Percentiles rank a stretch among this genome's conserved stretches.
Conservation (phyloP, 1,140 invertebrate species). For the Galendromus occidentalis region DNA sequence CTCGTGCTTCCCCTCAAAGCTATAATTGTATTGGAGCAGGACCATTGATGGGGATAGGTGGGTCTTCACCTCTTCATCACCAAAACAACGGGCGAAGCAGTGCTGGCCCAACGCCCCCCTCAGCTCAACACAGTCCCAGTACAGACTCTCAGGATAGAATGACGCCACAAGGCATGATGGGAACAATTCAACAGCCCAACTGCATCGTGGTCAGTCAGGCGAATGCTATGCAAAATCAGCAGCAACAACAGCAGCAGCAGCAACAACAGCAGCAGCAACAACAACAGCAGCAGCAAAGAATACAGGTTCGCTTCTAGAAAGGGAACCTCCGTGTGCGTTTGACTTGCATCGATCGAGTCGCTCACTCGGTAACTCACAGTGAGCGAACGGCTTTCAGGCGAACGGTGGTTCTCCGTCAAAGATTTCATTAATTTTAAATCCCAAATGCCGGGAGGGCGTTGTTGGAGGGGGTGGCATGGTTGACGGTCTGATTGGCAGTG, state of each 20-base stretch:
- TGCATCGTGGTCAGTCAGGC: too few relatives aligned
- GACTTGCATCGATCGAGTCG: too few relatives aligned
- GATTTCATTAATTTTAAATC: slow-evolving; percentile 8
- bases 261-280: slow-evolving; percentile 3
- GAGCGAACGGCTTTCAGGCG: not conserved
- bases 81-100: slow-evolving; percentile 5
- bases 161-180: not conserved
- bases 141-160: slow-evolving; percentile 7
- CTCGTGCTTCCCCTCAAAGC: slow-evolving; percentile 4
- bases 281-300: not conserved
- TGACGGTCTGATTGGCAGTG: not conserved
- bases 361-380: too few relatives aligned
- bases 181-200: not conserved
- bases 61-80: not conserved
- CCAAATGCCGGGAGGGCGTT: not conserved
- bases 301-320: not conserved
- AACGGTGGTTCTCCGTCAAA: slow-evolving; percentile 7
- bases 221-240: not conserved
- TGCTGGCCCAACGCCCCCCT: slow-evolving; percentile 3
- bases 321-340: too few relatives aligned
- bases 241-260: not conserved
- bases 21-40: not conserved
- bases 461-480: not conserved
- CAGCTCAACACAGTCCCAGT: not conserved
- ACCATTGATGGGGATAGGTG: slow-evolving; percentile 7